Conservation (phyloP, 2,888 invertebrate species). For the Eupsilia transversa region DNA sequence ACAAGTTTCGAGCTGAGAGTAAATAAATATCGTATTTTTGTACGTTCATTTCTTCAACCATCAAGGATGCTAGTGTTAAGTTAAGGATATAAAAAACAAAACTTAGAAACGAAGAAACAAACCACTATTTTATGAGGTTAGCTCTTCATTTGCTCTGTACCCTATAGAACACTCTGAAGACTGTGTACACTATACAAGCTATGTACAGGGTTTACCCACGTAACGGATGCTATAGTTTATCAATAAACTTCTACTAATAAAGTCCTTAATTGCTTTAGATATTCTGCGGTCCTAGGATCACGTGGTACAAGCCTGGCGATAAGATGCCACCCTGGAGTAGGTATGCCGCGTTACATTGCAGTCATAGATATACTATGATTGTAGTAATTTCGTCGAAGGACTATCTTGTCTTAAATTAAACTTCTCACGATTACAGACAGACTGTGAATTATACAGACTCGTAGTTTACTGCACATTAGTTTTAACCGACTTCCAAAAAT, state of each 20-base stretch:
- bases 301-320: conserved; percentile 14
- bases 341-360: conserved; percentile 10
- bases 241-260: conserved; percentile 25
- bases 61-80: no score
- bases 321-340: conserved; percentile 39
- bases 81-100: no score
- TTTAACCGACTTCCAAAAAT: no score
- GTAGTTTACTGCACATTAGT: not conserved
- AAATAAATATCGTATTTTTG: no score
- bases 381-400: not conserved
- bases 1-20: no score
- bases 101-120: no score
- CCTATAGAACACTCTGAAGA: no score
- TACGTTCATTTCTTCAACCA: no score
- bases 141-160: not conserved
- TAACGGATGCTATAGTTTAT: conserved; percentile 18
- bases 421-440: no score
- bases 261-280: conserved; percentile 15
- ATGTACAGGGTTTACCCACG: not conserved
- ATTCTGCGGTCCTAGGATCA: conserved; percentile 14
- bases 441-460: not conserved
- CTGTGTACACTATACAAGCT: not conserved
- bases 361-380: no score
- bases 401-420: not conserved
- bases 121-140: no score